Percentiles rank a stretch among this genome's conserved stretches.
phyloP scores from a whole-genome alignment of 2,797 vertebrate species.

The Vultur gryphus region DNA sequence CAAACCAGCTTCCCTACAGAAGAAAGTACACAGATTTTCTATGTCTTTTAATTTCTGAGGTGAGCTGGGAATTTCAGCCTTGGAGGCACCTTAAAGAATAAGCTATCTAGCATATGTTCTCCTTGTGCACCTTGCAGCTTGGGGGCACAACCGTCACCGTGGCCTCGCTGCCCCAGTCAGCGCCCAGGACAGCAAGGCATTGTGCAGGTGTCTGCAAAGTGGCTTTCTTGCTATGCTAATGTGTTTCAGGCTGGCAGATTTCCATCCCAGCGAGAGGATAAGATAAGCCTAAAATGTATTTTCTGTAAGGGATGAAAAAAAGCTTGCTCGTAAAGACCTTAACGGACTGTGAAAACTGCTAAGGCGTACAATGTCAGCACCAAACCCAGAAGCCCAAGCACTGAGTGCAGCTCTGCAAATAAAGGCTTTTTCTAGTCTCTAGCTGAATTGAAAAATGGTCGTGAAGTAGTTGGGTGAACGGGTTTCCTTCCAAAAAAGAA shows the following conservation, averaged over 20 bases:
- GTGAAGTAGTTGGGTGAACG: not conserved
- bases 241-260: not conserved
- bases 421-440: not conserved
- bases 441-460: not conserved
- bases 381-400: not conserved
- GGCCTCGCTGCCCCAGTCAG: not conserved
- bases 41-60: not conserved
- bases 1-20: not conserved
- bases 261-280: not conserved
- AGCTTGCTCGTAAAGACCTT: not conserved
- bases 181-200: accelerated
- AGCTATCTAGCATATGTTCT: not conserved
- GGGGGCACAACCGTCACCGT: accelerated
- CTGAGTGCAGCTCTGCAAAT: not conserved
- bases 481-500: not conserved
- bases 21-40: not conserved
- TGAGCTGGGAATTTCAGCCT: not conserved
- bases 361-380: not conserved
- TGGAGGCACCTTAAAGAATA: not conserved
- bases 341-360: not conserved
- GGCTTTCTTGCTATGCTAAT: not conserved
- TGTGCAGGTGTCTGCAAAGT: not conserved
- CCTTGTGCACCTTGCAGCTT: not conserved
- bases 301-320: not conserved
- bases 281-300: not conserved